Percentiles rank a stretch among this genome's conserved stretches.
These are phyloP conservation scores for Scartelaos histophorus DNA, from an alignment of 2,113 vertebrate species.

Conservation along the genomic window DNA sequence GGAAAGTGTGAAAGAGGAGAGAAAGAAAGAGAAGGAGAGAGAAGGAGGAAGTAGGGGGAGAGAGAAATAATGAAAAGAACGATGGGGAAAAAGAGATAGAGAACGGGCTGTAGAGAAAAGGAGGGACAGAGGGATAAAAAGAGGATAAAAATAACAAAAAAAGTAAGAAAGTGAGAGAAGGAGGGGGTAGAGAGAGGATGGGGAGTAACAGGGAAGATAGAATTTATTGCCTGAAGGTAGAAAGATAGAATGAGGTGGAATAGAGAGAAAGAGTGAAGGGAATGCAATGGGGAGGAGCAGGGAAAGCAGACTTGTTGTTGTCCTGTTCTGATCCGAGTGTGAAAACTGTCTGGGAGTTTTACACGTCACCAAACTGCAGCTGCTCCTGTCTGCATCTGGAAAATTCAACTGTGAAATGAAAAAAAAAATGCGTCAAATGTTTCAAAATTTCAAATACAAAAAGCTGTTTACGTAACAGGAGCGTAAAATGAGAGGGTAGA, in stretches of 20 bases:
- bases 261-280: not conserved
- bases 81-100: not conserved
- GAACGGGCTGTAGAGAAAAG: not conserved
- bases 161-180: not conserved
- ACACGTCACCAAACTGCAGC: not conserved
- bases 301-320: not conserved
- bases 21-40: not conserved
- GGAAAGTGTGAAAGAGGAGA: not conserved
- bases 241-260: too few relatives aligned
- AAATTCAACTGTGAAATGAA: too few relatives aligned
- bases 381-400: too few relatives aligned
- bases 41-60: not conserved
- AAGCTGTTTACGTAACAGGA: too few relatives aligned
- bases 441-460: too few relatives aligned
- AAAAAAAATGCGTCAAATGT: too few relatives aligned
- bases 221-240: too few relatives aligned
- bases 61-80: not conserved
- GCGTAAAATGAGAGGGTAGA: too few relatives aligned
- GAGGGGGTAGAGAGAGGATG: too few relatives aligned
- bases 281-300: not conserved
- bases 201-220: too few relatives aligned
- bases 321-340: not conserved
- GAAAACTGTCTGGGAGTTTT: not conserved
- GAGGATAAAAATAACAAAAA: not conserved
- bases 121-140: not conserved